A percentile compares a stretch with the other conserved stretches of the same genome.
Conservation (phyloP, 2,888 invertebrate species). For the Yponomeuta evonymella region DNA sequence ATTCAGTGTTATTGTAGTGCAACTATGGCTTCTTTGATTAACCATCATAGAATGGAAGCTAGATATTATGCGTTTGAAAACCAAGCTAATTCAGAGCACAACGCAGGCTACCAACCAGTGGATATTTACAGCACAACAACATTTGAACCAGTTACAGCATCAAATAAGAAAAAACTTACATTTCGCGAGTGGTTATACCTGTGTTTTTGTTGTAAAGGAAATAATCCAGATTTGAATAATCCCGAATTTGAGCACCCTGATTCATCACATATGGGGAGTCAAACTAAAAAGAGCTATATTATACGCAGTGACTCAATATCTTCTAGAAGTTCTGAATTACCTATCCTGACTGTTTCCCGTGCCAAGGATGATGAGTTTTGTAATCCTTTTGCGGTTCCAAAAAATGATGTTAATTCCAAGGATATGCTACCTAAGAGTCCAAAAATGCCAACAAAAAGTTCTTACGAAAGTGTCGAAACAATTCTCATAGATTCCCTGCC, state of each 20-base stretch:
- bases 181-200: conserved; percentile 37
- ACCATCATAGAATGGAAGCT: conserved; percentile 26
- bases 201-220: conserved; percentile 44
- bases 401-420: not conserved
- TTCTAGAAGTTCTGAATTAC: not conserved
- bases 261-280: conserved; percentile 34
- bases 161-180: conserved; percentile 30
- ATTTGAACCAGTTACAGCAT: conserved; percentile 24
- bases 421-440: not conserved
- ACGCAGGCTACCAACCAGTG: conserved; percentile 42
- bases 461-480: too few species aligned
- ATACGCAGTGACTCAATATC: conserved; percentile 1
- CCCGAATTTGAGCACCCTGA: not conserved
- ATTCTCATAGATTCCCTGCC: not conserved
- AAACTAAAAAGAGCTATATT: conserved; percentile 49
- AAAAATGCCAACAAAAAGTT: not conserved
- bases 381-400: not conserved
- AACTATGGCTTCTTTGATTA: conserved; percentile 43
- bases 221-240: not conserved
- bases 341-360: not conserved
- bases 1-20: conserved; percentile 24
- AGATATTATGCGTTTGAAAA: conserved; percentile 47
- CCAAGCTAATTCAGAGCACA: conserved; percentile 25
- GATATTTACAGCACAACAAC: conserved; percentile 45
- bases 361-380: not conserved